A percentile compares a stretch with the other conserved stretches of the same genome.
These are phyloP conservation scores for Nezara viridula DNA, from an alignment of 2,888 invertebrate species.

Conservation along the genomic window DNA sequence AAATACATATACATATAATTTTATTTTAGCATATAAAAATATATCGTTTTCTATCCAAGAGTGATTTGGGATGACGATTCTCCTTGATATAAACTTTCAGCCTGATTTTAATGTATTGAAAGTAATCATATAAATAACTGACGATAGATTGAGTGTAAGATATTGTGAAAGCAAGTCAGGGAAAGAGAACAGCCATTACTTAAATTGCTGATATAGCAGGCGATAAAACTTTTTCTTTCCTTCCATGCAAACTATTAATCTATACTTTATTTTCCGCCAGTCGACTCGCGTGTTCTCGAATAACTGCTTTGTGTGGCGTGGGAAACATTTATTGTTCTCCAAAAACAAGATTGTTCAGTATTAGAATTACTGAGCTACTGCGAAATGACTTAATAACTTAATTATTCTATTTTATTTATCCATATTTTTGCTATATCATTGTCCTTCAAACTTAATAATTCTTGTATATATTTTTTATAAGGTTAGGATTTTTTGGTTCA, in stretches of 20 bases:
- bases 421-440: no score
- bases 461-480: no score
- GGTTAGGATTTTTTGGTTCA: no score
- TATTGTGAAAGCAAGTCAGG: not conserved
- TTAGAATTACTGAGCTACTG: not conserved
- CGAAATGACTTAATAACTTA: not conserved
- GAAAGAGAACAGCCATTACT: not conserved
- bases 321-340: not conserved
- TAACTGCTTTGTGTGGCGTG: not conserved
- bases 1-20: no score
- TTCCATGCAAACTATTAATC: constrained; percentile 5
- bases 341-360: not conserved
- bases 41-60: no score
- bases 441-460: no score
- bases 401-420: not conserved
- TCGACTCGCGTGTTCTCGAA: not conserved
- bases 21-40: no score
- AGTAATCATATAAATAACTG: not conserved
- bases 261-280: constrained; percentile 1
- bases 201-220: not conserved
- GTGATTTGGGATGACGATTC: not conserved
- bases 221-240: not conserved
- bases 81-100: not conserved
- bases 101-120: not conserved
- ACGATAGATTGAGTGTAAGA: not conserved